Evolutionary conservation across 2,888 invertebrate genomes (phyloP).

Genomic region (Physocephala rufipes): DNA sequence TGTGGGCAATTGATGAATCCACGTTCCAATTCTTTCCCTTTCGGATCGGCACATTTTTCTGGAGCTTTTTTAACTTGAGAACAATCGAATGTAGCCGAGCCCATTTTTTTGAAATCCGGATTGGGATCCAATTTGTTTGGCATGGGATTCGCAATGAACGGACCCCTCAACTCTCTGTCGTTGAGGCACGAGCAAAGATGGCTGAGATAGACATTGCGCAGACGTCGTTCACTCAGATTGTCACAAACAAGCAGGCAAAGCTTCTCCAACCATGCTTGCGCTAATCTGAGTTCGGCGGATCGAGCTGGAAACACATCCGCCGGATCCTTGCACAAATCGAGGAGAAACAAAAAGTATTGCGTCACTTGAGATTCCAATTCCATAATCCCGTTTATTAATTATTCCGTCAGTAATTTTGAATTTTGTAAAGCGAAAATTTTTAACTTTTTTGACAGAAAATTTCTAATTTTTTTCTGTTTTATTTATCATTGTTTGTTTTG

Average conservation of each 20-base stretch:
- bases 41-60: neutral
- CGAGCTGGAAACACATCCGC: conserved; percentile 46
- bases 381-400: conserved; percentile 27
- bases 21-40: neutral
- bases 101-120: neutral
- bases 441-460: neutral
- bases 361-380: conserved; percentile 44
- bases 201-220: conserved; percentile 55
- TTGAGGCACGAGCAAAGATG: conserved; percentile 53
- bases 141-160: conserved; percentile 45
- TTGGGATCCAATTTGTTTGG: conserved; percentile 33
- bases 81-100: neutral
- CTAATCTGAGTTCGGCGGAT: conserved; percentile 45
- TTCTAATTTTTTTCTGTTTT: conserved; percentile 4
- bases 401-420: conserved; percentile 39
- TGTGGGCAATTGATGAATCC: conserved; percentile 1
- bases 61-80: neutral
- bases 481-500: neutral
- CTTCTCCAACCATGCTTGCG: conserved; percentile 53
- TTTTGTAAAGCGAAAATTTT: conserved; percentile 21
- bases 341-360: conserved; percentile 52
- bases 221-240: conserved; percentile 49
- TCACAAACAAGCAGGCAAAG: conserved; percentile 48
- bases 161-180: conserved; percentile 48
- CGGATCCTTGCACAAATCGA: conserved; percentile 48